Evolutionary conservation across 2,888 invertebrate genomes (phyloP), one percentile per base, ranked within the genome.

Genomic region (Fragum sueziense): DNA sequence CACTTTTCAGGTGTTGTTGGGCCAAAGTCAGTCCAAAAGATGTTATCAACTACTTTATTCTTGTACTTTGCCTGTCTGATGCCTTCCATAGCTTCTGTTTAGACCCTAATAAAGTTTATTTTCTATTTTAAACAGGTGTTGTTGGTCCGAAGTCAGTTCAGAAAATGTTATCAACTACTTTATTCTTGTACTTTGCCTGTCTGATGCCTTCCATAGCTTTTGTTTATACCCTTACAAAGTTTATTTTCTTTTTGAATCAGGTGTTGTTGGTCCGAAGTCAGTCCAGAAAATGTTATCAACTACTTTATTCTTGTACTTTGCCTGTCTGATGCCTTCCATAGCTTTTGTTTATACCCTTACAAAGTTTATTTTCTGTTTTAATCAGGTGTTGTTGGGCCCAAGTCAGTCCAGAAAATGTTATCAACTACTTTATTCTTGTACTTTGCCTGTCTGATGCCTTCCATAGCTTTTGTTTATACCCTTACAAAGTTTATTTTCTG

Each of bases 381-480:
- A n/a, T n/a, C 85, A 94, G 94, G 95, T 70, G 88, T 95, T 71
- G 88, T 93, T 34, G 95, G 94, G 65, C 91, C 91, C 54, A 93
- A 93, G 82, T 94, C 94, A 41, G 87, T 95, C 41, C 94, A 94
- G 85, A 95, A 95, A 90, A 94, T 94, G 6, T 88, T 94, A 52
- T 94, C 95, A 11, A 94, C 95, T 1, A 94, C 94, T 1, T 91
- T 95, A 74, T 95, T 95, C 90, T 93, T 95, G 47, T 95, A 95
- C 89, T 95, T 95, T 90, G 94, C 95, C 70, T 94, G 95, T 89
- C 92, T 95, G 47, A 93, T 95, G 84, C 95, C 95, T 25, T 94
- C 94, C 76, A 95, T 95, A 85, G 95, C 95, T 22, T 94, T 95
- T 88, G 95, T n/a, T n/a, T n/a, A n/a, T n/a, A n/a, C n/a, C n/a